Evolutionary conservation across 2,113 vertebrate genomes (phyloP).

Genomic region (Rhombomys opimus): DNA sequence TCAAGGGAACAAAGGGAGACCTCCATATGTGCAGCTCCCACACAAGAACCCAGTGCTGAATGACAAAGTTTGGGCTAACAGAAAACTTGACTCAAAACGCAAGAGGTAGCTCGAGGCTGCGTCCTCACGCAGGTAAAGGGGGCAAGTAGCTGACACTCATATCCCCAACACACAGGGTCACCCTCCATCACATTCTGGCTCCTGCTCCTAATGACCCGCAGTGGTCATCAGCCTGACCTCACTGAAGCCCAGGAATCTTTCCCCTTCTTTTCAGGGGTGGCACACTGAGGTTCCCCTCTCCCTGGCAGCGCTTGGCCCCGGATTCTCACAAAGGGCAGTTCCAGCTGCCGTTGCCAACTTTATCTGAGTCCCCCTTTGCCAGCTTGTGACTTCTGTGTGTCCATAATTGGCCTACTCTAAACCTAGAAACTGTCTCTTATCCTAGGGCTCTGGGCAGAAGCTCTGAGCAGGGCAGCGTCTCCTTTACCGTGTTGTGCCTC

Average conservation of each 20-base stretch:
- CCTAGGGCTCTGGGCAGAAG: no score
- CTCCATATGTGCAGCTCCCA: neutral
- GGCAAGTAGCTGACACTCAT: fast-evolving
- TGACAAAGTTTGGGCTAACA: neutral
- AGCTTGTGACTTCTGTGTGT: fast-evolving
- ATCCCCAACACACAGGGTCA: no score
- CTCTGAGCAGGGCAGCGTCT: neutral
- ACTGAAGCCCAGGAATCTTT: neutral
- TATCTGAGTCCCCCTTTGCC: neutral
- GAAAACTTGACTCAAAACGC: neutral
- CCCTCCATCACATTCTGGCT: neutral
- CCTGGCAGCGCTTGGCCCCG: fast-evolving
- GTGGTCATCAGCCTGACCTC: fast-evolving
- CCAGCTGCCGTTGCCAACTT: no score
- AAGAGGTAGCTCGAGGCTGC: neutral
- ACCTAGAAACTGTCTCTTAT: neutral
- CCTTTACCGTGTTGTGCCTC: fast-evolving
- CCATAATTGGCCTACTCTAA: neutral
- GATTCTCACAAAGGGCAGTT: neutral
- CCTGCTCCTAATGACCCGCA: fast-evolving
- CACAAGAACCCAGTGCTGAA: no score
- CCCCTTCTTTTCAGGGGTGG: neutral
- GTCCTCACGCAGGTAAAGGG: no score
- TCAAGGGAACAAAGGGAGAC: neutral
- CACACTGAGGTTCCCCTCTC: fast-evolving